phyloP scores from a whole-genome alignment of 2,888 invertebrate species.

The Drosophila anceps region DNA sequence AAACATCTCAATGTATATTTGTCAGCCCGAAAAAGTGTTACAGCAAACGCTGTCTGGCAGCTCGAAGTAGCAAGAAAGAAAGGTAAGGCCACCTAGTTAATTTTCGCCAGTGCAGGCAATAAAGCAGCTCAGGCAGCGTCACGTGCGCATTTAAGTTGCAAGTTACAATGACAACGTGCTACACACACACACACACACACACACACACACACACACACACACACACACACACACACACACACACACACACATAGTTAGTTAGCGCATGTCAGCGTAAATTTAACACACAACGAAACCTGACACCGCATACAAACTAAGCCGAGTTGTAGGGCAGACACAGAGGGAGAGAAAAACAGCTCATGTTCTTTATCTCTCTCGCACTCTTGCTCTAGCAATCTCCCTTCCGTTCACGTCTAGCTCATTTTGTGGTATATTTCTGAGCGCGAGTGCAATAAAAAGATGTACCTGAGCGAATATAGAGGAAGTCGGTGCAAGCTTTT shows the following conservation, averaged over 20 bases:
- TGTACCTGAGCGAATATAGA: constrained; percentile 48
- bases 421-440: constrained; percentile 66
- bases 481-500: constrained; percentile 71
- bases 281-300: constrained; percentile 78
- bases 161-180: constrained; percentile 76
- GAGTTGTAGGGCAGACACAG: constrained; percentile 1
- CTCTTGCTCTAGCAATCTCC: neutral
- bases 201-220: constrained; percentile 28
- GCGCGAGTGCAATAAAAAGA: constrained; percentile 74
- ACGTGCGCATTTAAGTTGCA: constrained; percentile 78
- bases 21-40: constrained; percentile 35
- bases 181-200: constrained; percentile 34
- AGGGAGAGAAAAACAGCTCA: neutral
- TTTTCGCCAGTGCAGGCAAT: constrained; percentile 72
- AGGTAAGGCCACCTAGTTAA: constrained; percentile 63
- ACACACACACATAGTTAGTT: constrained; percentile 65
- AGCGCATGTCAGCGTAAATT: constrained; percentile 79
- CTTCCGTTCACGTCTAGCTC: constrained; percentile 17
- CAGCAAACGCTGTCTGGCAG: constrained; percentile 7
- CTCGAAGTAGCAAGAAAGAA: neutral
- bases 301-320: constrained; percentile 73
- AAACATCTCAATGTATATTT: constrained; percentile 43
- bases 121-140: constrained; percentile 71
- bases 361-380: neutral
- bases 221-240: constrained; percentile 31